Evolutionary conservation across 30 jellyfish, hydroid and myxozoan species (phyloP).

Genomic region (Hydractinia symbiolongicarpus): DNA sequence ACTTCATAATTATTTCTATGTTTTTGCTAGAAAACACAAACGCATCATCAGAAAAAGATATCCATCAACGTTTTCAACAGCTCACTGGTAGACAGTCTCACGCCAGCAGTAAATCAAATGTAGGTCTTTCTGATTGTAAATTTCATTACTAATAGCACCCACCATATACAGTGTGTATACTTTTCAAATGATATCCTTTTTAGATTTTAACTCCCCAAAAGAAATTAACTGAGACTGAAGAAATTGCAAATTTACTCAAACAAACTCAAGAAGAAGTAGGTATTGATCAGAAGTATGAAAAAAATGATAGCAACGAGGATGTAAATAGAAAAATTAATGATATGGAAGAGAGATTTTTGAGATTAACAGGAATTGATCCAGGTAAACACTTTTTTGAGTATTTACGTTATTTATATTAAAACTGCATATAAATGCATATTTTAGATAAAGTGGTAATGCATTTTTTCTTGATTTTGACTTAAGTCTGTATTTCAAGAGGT

Average conservation of each 20-base stretch:
- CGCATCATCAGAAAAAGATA: neutral
- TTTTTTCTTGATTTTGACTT: too few relatives aligned
- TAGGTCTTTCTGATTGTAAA: neutral
- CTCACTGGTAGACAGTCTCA: neutral
- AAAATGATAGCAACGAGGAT: neutral
- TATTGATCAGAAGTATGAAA: constrained; percentile 2
- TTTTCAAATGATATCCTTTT: too few relatives aligned
- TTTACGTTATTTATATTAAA: neutral
- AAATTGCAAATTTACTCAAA: constrained; percentile 14
- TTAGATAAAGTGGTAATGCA: neutral
- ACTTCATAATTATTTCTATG: neutral
- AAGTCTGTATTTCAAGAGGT: too few relatives aligned
- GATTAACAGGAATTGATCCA: constrained; percentile 68
- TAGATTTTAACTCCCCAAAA: neutral
- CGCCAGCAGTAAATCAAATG: neutral
- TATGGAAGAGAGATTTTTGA: constrained; percentile 38
- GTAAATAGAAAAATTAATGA: neutral
- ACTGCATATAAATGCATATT: neutral
- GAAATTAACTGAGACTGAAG: constrained; percentile 5
- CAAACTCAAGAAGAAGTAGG: constrained; percentile 14
- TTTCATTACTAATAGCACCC: neutral
- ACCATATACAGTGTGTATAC: too few relatives aligned
- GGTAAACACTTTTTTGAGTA: constrained; percentile 29
- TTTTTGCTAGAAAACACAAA: neutral
- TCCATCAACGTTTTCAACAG: neutral